Evolutionary conservation across 2,888 invertebrate species (phyloP).

Genomic region (Odontocolon sp.): DNA sequence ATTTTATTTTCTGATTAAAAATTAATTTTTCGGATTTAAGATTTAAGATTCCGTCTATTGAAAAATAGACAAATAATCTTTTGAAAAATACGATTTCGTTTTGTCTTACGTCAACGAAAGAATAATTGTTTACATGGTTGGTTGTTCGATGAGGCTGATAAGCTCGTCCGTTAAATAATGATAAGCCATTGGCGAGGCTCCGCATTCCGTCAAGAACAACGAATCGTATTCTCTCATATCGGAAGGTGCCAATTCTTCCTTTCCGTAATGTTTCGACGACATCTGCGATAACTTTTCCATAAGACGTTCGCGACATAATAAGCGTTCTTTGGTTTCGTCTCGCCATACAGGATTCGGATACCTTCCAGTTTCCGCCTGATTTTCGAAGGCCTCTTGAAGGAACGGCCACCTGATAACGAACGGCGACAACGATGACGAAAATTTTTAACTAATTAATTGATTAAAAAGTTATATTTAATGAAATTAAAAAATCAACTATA

Average conservation of each 20-base stretch:
- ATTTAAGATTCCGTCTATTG: no score
- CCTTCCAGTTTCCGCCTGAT: conserved; percentile 61
- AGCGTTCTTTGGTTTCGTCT: conserved; percentile 77
- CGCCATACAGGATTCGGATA: conserved; percentile 75
- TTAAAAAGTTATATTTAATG: no score
- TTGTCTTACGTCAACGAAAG: no score
- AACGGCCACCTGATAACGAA: conserved; percentile 79
- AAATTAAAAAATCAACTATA: no score
- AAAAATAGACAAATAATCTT: no score
- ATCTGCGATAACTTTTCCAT: conserved; percentile 78
- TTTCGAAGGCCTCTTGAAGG: conserved; percentile 75
- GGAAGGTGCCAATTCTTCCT: conserved; percentile 80
- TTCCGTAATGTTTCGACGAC: conserved; percentile 81
- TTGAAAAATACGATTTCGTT: conserved; percentile 8
- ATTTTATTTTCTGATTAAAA: no score
- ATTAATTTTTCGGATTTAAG: no score
- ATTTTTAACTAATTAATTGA: no score
- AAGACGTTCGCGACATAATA: conserved; percentile 74
- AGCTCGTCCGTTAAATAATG: conserved; percentile 81
- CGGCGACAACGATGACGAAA: no score
- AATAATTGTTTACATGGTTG: conserved; percentile 69
- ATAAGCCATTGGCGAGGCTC: conserved; percentile 80
- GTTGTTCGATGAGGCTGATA: conserved; percentile 71
- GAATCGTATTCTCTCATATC: conserved; percentile 80
- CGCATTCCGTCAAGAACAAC: conserved; percentile 73